These are phyloP conservation scores for Achatina immaculata DNA, from an alignment of 1,140 invertebrate genomes.

Conservation along the genomic window DNA sequence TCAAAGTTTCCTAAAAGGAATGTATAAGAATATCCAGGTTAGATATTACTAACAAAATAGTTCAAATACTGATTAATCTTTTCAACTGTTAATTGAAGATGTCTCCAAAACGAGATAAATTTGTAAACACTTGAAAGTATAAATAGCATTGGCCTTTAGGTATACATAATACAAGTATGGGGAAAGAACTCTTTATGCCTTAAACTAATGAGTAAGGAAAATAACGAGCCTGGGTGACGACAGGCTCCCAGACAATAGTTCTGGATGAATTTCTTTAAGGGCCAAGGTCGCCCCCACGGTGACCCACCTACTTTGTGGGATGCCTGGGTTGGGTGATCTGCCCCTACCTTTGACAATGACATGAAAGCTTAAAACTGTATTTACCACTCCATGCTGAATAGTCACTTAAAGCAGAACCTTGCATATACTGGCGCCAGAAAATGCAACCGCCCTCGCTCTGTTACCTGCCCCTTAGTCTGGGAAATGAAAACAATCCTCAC, in stretches of 20 bases:
- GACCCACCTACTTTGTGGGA: constrained; percentile 67
- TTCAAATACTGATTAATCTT: too few relatives aligned
- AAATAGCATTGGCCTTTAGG: too few relatives aligned
- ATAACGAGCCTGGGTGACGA: constrained; percentile 62
- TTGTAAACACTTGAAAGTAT: too few relatives aligned
- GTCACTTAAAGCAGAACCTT: not conserved
- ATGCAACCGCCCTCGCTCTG: too few relatives aligned
- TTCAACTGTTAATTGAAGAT: not conserved
- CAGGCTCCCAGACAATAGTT: constrained; percentile 56
- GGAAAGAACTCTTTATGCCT: too few relatives aligned
- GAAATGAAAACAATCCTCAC: too few relatives aligned
- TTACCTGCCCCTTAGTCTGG: too few relatives aligned
- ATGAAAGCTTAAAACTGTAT: constrained; percentile 2
- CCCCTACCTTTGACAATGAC: constrained; percentile 35
- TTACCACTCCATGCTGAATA: not conserved
- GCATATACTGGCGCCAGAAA: too few relatives aligned
- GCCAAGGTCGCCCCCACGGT: constrained; percentile 66
- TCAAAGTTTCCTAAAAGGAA: not conserved
- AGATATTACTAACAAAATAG: not conserved
- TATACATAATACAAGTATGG: too few relatives aligned
- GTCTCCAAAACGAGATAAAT: too few relatives aligned
- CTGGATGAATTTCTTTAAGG: constrained; percentile 64
- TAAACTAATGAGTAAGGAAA: constrained; percentile 70
- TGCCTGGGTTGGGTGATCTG: constrained; percentile 67
- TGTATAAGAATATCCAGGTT: not conserved